Evolutionary conservation across 2,113 vertebrate species (phyloP).

Genomic region (Tyrannus savana): DNA sequence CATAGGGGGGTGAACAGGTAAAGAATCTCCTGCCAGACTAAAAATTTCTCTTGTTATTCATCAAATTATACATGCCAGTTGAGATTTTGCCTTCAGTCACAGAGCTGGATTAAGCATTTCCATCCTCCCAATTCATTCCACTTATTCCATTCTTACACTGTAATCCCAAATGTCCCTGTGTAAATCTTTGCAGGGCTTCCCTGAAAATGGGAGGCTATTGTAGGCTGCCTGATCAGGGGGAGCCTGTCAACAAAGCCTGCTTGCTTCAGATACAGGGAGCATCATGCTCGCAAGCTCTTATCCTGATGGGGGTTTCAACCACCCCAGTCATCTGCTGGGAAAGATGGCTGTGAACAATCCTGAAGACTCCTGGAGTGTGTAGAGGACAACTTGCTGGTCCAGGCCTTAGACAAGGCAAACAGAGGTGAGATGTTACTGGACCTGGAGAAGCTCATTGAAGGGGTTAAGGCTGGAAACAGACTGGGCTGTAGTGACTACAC

Average conservation of each 20-base stretch:
- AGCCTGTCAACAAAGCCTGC: background rate
- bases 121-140: background rate
- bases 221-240: background rate
- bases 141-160: background rate
- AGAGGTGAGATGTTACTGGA: background rate
- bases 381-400: background rate
- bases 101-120: background rate
- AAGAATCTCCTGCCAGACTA: background rate
- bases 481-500: rapidly evolving
- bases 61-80: background rate
- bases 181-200: background rate
- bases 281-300: background rate
- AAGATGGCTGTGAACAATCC: background rate
- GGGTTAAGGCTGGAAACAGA: background rate
- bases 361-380: background rate
- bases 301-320: background rate
- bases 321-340: background rate
- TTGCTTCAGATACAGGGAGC: background rate
- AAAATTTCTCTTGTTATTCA: background rate
- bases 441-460: background rate
- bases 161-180: background rate
- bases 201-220: background rate
- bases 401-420: background rate
- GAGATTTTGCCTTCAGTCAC: background rate
- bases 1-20: background rate